Base-by-base conservation (phyloP, 2,797 vertebrate species). In the Tiaroga cobitis region DNA sequence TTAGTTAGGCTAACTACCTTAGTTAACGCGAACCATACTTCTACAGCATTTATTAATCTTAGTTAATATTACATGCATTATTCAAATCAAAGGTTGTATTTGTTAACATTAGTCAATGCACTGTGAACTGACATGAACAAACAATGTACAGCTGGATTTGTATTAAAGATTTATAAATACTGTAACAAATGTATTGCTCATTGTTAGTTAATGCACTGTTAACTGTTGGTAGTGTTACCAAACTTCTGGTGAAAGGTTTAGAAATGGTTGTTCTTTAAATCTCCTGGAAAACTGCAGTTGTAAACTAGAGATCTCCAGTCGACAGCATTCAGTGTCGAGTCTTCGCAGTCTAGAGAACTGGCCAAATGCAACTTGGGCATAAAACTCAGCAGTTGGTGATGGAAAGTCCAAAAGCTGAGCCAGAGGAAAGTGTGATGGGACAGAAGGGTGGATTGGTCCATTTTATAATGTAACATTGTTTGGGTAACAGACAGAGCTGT, bases 361-460 rank as follows among this genome's bases (percentile, higher is more conserved):
- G 70, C 74, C 79, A 83, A 85, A 80, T 41, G 51, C 72, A 43
- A 56, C 32, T 37, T 11, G 41, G 26, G 37, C 72, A 83, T 16
- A 13, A 49, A 46, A 83, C 70, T 65, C 37, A 75, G 41, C 72
- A 75, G 51, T 10, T 29, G 63, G 65, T 43, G 49, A 84, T 59
- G 49, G 65, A 84, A 84, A 69, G 46, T 59, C 37, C 26, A 18
- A 59, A 34, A 13, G 65, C n/a, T 3, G 7, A 34, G 74, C 73
- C 65, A 78, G 49, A 67, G 41, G 65, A 84, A 84, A 61, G 51
- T 46, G 83, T 34, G 51, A 78, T 46, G 49, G 65, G 39, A 3
- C 13, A 15, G n/a, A 69, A 61, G 46, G n/a, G 32, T 39, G 16
- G 43, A 56, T 34, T 39, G 34, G 18, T 56, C 6, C 9, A 51